A percentile compares a stretch with the other conserved stretches of the same genome.
phyloP scores from a whole-genome alignment of 2,113 vertebrate species.

The Neomonachus schauinslandi region DNA sequence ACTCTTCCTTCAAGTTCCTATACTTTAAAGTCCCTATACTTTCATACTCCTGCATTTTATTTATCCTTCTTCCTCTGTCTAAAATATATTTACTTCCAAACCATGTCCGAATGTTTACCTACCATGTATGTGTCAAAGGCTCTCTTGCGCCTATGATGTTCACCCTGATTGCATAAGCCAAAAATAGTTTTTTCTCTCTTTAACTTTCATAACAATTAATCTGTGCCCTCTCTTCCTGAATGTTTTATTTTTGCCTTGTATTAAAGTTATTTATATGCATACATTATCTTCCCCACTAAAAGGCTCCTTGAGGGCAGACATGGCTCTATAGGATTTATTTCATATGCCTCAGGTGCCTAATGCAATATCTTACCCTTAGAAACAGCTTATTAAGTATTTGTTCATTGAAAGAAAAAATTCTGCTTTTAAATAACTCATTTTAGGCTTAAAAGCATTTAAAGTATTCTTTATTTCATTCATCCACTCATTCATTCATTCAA shows the following conservation, averaged over 20 bases:
- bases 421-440: conserved; percentile 1
- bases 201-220: neutral
- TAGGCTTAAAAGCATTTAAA: neutral
- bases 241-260: neutral
- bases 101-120: neutral
- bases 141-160: neutral
- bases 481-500: neutral
- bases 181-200: neutral
- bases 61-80: neutral
- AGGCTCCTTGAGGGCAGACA: neutral
- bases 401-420: neutral
- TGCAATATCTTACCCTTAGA: neutral
- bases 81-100: neutral
- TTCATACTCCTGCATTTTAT: neutral
- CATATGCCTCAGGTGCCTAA: neutral
- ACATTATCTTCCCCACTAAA: neutral
- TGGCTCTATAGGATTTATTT: neutral
- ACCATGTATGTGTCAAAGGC: neutral
- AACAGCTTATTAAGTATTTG: neutral
- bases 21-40: neutral
- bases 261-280: neutral
- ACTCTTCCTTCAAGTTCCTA: neutral
- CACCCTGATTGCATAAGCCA: neutral
- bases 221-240: neutral
- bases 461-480: neutral